These are phyloP conservation scores for Punctoribates punctum DNA, from an alignment of 2,888 invertebrate genomes.

Conservation along the genomic window DNA sequence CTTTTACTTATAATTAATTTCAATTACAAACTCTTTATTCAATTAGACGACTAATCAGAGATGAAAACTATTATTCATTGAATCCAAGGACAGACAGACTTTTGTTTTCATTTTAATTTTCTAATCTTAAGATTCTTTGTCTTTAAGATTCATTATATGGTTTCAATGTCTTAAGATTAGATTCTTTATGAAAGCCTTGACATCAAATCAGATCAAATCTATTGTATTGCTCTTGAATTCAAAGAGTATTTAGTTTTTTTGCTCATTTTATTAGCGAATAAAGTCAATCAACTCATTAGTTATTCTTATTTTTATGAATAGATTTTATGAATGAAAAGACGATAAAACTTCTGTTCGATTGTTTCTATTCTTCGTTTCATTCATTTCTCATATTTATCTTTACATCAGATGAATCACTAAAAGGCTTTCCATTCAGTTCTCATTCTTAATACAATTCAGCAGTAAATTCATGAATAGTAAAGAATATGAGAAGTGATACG, in stretches of 20 bases:
- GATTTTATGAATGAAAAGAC: too few relatives aligned
- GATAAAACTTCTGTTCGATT: too few relatives aligned
- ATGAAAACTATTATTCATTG: neutral
- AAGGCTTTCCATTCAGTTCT: neutral
- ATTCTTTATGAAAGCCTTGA: neutral
- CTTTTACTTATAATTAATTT: neutral
- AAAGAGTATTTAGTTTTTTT: neutral
- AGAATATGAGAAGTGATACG: neutral
- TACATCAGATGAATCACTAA: too few relatives aligned
- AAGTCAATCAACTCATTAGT: too few relatives aligned
- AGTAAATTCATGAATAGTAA: too few relatives aligned
- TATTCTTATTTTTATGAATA: too few relatives aligned
- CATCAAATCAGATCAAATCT: neutral
- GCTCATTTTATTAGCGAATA: too few relatives aligned
- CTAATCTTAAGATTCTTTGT: conserved; percentile 13
- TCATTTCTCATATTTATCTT: too few relatives aligned
- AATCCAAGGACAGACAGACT: conserved; percentile 23
- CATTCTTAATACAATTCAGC: neutral
- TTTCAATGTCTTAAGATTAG: conserved; percentile 8
- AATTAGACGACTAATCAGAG: neutral
- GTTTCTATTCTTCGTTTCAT: too few relatives aligned
- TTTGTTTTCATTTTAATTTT: too few relatives aligned
- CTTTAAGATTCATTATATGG: too few relatives aligned
- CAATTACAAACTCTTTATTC: neutral
- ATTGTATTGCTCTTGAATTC: neutral